Evolutionary conservation across 1,140 invertebrate genomes (phyloP), one percentile per base, ranked within the genome.

Genomic region (Diachasmimorpha longicaudata): DNA sequence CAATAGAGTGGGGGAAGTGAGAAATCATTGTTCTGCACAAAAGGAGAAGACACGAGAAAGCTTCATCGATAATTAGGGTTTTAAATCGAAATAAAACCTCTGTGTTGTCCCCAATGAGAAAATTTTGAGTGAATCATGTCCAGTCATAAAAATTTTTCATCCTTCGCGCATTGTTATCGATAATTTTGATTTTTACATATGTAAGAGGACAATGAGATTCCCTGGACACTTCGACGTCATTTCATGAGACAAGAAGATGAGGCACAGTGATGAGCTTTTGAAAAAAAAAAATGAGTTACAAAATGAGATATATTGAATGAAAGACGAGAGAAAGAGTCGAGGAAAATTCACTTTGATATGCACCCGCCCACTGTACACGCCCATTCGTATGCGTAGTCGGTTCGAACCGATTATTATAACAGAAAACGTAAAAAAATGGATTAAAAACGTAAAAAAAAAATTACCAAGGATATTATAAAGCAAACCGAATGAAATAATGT

Each of bases 11-110:
- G 69, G 69, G 39, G 46, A 69, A 69, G 13, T 48, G 44, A 73
- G 66, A 52, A 72, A 67, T 72, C 76, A 66, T 86, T 87, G 81
- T 86, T 87, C 86, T 87, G 85, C 86, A 87, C 87, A 88, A 85
- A 84, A 55, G 31, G 25, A 16, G 48, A 76, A 76, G n/a, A 72
- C 69, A 74, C 81, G 86, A 82, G 82, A 86, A 77, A 83, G 85
- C 85, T 88, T 74, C 19, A 68, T 68, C 80, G 80, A 85, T 86
- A 85, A 86, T 84, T 85, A 87, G 81, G 84, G 74, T 86, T 82
- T 75, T 70, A 75, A 67, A 37, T 52, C 44, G 31, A 69, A 76
- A 77, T 21, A 21, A 39, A 42, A 73, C 79, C 75, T 75, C 70
- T 71, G 42, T 63, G 68, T 68, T 78, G 52, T 25, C 70, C 16